phyloP scores from a whole-genome alignment of 2,888 invertebrate genomes.

The Rhodophaea formosa region DNA sequence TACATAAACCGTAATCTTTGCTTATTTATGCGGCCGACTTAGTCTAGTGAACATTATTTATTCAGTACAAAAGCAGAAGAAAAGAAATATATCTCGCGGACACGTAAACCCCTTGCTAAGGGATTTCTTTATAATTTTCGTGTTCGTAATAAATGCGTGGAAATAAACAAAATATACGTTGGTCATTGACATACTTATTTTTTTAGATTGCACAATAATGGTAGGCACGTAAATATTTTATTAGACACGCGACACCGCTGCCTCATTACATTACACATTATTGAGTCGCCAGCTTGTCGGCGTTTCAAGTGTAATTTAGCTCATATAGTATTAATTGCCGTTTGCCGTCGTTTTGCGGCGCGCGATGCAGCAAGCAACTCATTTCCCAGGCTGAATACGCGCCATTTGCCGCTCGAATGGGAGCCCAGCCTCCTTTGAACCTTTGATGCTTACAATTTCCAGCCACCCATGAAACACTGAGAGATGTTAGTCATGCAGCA shows the following conservation, averaged over 20 bases:
- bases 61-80: no score
- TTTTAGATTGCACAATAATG: neutral
- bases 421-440: constrained; percentile 61
- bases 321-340: constrained; percentile 23
- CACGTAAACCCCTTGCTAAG: no score
- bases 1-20: no score
- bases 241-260: neutral
- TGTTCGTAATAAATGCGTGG: no score
- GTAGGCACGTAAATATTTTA: neutral
- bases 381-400: constrained; percentile 69
- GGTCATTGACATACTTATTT: neutral
- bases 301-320: constrained; percentile 15
- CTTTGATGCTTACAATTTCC: constrained; percentile 48
- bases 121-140: no score
- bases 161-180: neutral
- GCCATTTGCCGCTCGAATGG: constrained; percentile 60
- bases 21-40: no score
- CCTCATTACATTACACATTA: constrained; percentile 1
- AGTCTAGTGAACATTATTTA: no score
- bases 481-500: neutral
- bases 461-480: neutral
- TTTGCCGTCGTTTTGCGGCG: constrained; percentile 22
- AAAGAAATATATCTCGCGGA: no score
- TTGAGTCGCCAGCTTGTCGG: neutral
- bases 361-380: constrained; percentile 50